Evolutionary conservation across 92 coral and sea anemone species (phyloP).

Genomic region (Siderastrea siderea): DNA sequence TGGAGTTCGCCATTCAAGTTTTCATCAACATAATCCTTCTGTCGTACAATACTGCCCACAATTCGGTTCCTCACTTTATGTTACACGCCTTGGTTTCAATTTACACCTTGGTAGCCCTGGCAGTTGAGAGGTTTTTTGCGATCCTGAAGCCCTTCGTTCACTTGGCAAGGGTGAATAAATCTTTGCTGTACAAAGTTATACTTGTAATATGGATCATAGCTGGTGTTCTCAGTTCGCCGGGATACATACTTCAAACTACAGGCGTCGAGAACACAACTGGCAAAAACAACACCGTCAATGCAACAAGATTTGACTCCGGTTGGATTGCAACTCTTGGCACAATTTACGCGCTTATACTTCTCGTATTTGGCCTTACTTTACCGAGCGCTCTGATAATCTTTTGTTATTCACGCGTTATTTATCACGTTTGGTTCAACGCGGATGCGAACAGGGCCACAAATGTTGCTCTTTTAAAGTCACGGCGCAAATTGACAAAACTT

Average conservation of each 20-base stretch:
- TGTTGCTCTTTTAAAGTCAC: constrained; percentile 48
- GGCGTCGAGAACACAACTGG: background rate
- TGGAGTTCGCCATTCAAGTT: background rate
- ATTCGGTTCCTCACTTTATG: background rate
- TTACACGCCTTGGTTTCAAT: background rate
- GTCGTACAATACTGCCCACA: too few relatives aligned
- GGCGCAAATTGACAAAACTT: constrained; percentile 69
- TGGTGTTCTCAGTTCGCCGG: background rate
- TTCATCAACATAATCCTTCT: background rate
- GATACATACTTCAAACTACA: background rate
- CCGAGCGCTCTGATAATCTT: constrained; percentile 22
- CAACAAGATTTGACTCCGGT: background rate
- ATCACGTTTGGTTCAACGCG: constrained; percentile 47
- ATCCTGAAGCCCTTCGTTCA: constrained; percentile 11
- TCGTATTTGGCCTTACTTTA: constrained; percentile 23
- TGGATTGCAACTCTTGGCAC: background rate
- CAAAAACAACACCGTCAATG: background rate
- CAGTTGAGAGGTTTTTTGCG: constrained; percentile 9
- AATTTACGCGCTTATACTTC: background rate
- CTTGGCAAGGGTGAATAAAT: background rate
- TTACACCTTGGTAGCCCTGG: background rate
- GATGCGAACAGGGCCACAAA: constrained; percentile 30
- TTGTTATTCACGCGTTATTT: constrained; percentile 37
- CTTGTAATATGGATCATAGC: background rate
- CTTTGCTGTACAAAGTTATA: background rate